Evolutionary conservation across 2,888 invertebrate species (phyloP), one percentile per base, ranked within the genome.

Genomic region (Baronia brevicornis): DNA sequence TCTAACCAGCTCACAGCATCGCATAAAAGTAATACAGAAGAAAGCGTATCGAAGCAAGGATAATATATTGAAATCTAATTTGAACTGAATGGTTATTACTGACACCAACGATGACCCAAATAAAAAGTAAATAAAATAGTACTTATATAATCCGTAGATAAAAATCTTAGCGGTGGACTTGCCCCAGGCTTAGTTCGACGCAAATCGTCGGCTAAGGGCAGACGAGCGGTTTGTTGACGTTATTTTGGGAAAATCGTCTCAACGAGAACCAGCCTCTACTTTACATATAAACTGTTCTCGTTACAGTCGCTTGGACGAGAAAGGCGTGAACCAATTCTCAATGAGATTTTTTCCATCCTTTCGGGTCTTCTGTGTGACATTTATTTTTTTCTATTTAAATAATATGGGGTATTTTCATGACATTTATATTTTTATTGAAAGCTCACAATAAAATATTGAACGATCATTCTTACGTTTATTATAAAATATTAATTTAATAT

Each of bases 241-340:
- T 47, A 34, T 32, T 35, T 34, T 25, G 27, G 34, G 36, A 24
- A 33, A 35, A 30, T 29, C 25, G 30, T 35, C 38, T 41, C 41
- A 41, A 33, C 34, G 37, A 32, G 37, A 24, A 29, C 19, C 26
- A 14, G 36, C 33, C 31, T 33, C 39, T 39, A 42, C 39, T 51
- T 48, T 44, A 60, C 64, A 66, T 67, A 60, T 53, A 60, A 53
- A 63, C 60, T 56, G 58, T 56, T 56, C 54, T 44, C 51, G 60
- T 65, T 62, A 64, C 58, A 52, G 60, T 53, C 50, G 51, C 51
- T 44, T 49, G 51, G 57, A 60, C 58, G 57, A 56, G 51, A 35
- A 45, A 54, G 61, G 64, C 64, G 64, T 58, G 58, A 63, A 60
- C 60, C 55, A 54, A 62, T 60, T 56, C 44, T 48, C 54, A 55